Base-by-base conservation (phyloP, 2,888 invertebrate species). In the Micoletzkya japonica region DNA sequence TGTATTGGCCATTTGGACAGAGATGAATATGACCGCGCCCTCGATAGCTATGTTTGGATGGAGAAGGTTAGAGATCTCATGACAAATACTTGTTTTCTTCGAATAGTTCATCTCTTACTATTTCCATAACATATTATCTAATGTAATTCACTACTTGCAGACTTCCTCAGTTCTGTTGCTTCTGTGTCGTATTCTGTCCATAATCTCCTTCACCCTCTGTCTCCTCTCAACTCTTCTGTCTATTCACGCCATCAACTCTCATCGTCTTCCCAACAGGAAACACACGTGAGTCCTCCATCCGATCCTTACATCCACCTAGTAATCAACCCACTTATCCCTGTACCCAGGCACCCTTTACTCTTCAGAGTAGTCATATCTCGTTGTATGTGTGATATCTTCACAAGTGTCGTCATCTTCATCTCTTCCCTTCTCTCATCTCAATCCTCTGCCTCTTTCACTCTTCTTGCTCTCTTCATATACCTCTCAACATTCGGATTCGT, bases 401-500 rank as follows among this genome's bases (percentile, higher is more conserved):
- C 61, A 61, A 44, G 34, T 49, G 44, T 70, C n/a, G 36, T 70
- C 28, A 59, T 70, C n/a, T 68, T 56, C n/a, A 34, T 73, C 50
- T 34, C 60, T 30, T 70, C 73, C n/a, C 58, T 71, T 36, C 52
- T 71, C 30, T 59, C 66, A 39, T 61, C 61, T 1, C 49, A 44
- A 14, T 61, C 61, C 6, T 71, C 77, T 58, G 77, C 77, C 39
- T 79, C 78, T 26, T 76, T 77, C 69, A 74, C 79, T 66, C 71
- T 79, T 56, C 73, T 79, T 7, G 74, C 78, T 59, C 70, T 81
- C 2, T 79, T 77, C 66, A 75, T 81, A n/a, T 77, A 74, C 66
- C 73, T 81, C 36, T 73, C 76, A 36, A 78, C 81, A n/a, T 81
- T 81, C 50, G 78, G 76, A 30, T 74, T 78, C 37, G 69, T 81